Base-by-base conservation (phyloP, 2,113 vertebrate genomes). In the Chloropsis cyanopogon region DNA sequence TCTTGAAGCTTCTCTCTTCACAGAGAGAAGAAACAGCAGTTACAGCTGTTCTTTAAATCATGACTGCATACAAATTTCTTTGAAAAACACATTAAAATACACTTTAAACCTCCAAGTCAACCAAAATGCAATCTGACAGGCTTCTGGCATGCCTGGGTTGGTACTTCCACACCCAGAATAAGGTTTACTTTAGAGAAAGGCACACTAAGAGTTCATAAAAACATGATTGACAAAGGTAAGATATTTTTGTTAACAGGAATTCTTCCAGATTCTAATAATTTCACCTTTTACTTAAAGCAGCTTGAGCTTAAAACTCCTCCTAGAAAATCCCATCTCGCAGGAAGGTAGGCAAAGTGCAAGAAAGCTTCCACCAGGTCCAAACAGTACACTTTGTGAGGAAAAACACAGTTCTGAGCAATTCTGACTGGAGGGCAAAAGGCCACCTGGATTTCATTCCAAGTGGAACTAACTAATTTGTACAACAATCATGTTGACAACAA, bases 391-490 rank as follows among this genome's bases (percentile, higher is more conserved):
- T 71, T 1, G 6, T 77, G 54, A 90, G 49, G 50, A 93, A 90
- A 80, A 95, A 52, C 35, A 47, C 41, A 92, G 41, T 90, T 86
- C 69, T 76, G 78, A 78, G 75, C 61, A 88, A 88, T 39, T 82
- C 90, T 84, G 59, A 92, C 94, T 83, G 42, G 54, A 96, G 75
- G 88, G 83, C 81, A 92, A 96, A 91, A 92, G 92, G 65, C 91
- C 75, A 84, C 70, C 92, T 93, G 88, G 88, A 93, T 96, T 90
- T 94, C 76, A 94, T 90, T 93, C 86, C 93, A 94, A 93, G 92
- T 92, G 75, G 90, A 97, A 92, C 86, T 90, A 96, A 91, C 81
- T 95, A 96, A 97, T 95, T 96, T 96, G 76, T 96, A 88, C 92
- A 93, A 95, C 93, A 95, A 92, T 81, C 90, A 86, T 88, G 79